Base-by-base conservation (phyloP, 2,797 vertebrate genomes). In the Xenopus petersii region DNA sequence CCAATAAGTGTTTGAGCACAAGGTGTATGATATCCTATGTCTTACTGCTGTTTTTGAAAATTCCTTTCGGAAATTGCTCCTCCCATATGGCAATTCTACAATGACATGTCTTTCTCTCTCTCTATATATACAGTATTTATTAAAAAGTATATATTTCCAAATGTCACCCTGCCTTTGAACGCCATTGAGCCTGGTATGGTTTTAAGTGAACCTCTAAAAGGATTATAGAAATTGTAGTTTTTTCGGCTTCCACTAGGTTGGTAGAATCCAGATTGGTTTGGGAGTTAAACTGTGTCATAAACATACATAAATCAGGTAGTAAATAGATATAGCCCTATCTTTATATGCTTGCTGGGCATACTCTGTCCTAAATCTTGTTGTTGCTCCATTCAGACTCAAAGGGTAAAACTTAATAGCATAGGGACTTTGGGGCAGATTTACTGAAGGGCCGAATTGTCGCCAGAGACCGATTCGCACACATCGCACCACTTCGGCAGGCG, bases 11-110 rank as follows among this genome's bases (percentile, higher is more conserved):
- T 48, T 77, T 73, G 82, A 81, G 82, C 82, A 75, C 21, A 42
- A 59, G 72, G 65, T 81, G 63, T 81, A 67, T 81, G 81, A 33
- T 75, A 75, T 84, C 85, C 84, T 74, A 61, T 83, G 81, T 70
- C 73, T 75, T 82, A 80, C 81, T 82, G 84, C 76, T 79, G 77
- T 64, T 61, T 56, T 46, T 73, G 62, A 70, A 55, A 42, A n/a
- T 47, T 64, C 10, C 26, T 11, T 30, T 17, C 30, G 24, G 12
- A 61, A 61, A 24, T 30, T 61, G 17, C 17, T 61, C 33, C 8
- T 63, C 30, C 30, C 26, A 12, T 63, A 63, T 33, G 61, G 61
- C 26, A 24, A 63, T 5, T 33, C 26, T 63, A 15, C 26, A 24
- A 60, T 2, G 24, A 60, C 30, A 60, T 26, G 5, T 26, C 26